Conservation (phyloP, 2,888 invertebrate genomes). For the Megaustenia siamemsis region DNA sequence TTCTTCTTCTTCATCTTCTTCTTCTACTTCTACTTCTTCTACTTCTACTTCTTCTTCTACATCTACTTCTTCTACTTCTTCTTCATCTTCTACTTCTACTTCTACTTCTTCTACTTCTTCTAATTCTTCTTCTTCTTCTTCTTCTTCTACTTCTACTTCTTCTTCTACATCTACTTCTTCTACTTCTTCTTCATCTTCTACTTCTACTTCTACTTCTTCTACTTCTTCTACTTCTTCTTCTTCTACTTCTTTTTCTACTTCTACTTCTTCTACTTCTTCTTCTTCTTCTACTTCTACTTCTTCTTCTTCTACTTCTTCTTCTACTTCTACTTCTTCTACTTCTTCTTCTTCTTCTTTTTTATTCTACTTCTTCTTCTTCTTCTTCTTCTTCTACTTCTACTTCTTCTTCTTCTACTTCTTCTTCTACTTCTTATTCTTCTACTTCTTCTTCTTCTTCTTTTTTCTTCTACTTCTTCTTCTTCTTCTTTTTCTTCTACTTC, state of each 20-base stretch:
- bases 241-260: no score
- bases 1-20: background rate
- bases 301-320: background rate
- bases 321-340: background rate
- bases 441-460: no score
- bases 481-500: no score
- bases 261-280: background rate
- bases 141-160: background rate
- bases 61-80: background rate
- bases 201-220: background rate
- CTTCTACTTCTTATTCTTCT: no score
- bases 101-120: no score
- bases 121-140: no score
- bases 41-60: background rate
- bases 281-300: background rate
- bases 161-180: background rate
- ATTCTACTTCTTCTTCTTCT: background rate
- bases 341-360: no score
- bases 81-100: background rate
- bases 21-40: background rate
- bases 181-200: background rate
- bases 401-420: background rate
- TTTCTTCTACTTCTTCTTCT: no score
- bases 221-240: background rate
- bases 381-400: background rate